Base-by-base conservation (phyloP, 2,113 vertebrate genomes). In the Scomber scombrus region DNA sequence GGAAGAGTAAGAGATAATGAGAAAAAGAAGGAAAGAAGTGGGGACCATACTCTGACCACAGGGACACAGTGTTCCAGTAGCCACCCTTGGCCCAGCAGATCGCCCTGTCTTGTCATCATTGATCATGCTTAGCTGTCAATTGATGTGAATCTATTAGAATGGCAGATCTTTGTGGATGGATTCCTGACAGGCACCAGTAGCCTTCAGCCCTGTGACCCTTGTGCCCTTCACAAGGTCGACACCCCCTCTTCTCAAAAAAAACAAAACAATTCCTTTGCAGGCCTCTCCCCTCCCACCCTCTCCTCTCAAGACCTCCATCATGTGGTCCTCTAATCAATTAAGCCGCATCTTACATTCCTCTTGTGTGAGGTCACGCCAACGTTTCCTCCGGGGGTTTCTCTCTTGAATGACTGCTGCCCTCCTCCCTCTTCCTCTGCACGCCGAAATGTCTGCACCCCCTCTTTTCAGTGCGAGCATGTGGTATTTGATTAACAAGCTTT, bases 311-410 rank as follows among this genome's bases (percentile, higher is more conserved):
- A 89, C 86, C 88, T 91, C 88, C 92, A 91, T 93, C 95, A 94
- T 91, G 90, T 94, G 92, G 90, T 93, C 94, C 78, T 92, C 70
- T 31, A 96, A 97, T 96, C 90, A 93, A 97, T 95, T 95, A 95
- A 95, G 79, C 85, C 21, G 34, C 85, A 95, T 95, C 92, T 90
- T 93, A 94, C 95, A 96, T 97, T 97, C 95, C 88, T 95, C 55
- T 64, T 83, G 81, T 88, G 92, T 96, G 95, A 96, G 93, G 93
- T 98, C 95, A 97, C 90, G 95, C 94, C 93, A 66, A 26, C 63
- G 56, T 89, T 90, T 93, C 88, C 93, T 2, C 80, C 78, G 49
- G 77, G 87, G 84, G 19, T 46, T 83, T 90, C 71, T 82, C 26
- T 73, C 54, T 60, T 78, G 51, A 72, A 61, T 72, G 67, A 71